Conservation (phyloP, 2,888 invertebrate genomes). For the Ferdinandea cuprea region DNA sequence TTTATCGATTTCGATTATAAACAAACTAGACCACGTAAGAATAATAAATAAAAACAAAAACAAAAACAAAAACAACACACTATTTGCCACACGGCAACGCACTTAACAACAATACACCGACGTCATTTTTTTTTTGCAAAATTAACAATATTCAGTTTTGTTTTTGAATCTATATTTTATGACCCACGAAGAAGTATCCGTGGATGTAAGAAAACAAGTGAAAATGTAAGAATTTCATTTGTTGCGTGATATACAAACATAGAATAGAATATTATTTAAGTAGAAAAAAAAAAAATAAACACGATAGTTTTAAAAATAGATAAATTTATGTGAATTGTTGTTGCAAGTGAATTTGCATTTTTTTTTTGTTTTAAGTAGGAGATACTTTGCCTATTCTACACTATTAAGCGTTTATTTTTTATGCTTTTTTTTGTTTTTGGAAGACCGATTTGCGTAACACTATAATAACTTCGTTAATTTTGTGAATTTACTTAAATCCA, state of each 20-base stretch:
- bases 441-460: slow-evolving; percentile 69
- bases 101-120: slow-evolving; percentile 1
- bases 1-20: slow-evolving; percentile 16
- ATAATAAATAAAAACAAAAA: slow-evolving; percentile 4
- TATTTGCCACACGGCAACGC: slow-evolving; percentile 15
- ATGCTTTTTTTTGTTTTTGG: slow-evolving; percentile 29
- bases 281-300: not conserved
- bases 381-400: not conserved
- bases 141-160: slow-evolving; percentile 23
- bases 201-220: not conserved
- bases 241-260: slow-evolving; percentile 11
- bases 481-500: not conserved
- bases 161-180: slow-evolving; percentile 12
- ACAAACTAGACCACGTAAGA: slow-evolving; percentile 3
- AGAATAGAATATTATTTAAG: slow-evolving; percentile 17
- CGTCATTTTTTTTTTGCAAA: not conserved
- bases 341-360: slow-evolving; percentile 41
- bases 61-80: not conserved
- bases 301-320: slow-evolving; percentile 45
- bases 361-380: not conserved
- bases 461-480: not conserved
- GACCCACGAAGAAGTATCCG: slow-evolving; percentile 10
- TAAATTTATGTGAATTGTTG: slow-evolving; percentile 28
- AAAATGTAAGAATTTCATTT: slow-evolving; percentile 29
- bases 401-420: slow-evolving; percentile 7